Evolutionary conservation across 2,888 invertebrate genomes (phyloP).

Genomic region (Rotaria socialis): DNA sequence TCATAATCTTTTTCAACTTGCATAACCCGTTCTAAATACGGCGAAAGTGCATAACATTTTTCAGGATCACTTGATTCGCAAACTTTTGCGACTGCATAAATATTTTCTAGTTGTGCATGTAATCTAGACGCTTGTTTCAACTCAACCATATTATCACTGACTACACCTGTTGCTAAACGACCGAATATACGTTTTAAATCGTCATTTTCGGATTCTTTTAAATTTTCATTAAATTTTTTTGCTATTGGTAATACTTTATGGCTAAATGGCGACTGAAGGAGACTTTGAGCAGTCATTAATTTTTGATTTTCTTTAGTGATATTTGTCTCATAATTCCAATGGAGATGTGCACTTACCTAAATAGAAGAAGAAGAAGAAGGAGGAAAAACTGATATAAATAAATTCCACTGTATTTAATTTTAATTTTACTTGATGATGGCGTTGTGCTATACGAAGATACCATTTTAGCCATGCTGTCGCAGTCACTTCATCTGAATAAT

Average conservation of each 20-base stretch:
- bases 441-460: not conserved
- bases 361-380: not conserved
- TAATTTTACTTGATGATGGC: not conserved
- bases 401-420: not conserved
- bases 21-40: not conserved
- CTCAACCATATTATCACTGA: not conserved
- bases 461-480: not conserved
- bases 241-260: not conserved
- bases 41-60: not conserved
- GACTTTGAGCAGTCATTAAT: not conserved
- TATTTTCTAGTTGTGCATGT: constrained; percentile 16
- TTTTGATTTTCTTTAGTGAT: not conserved
- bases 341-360: not conserved
- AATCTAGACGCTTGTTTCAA: not conserved
- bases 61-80: not conserved
- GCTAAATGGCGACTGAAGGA: not conserved
- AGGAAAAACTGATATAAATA: too few species aligned
- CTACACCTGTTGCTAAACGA: not conserved
- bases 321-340: constrained; percentile 23
- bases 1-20: constrained; percentile 39
- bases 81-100: constrained; percentile 36
- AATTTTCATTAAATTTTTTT: not conserved
- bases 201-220: not conserved
- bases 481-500: not conserved
- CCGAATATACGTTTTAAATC: not conserved